These are phyloP conservation scores for Lamellibrachia luymesi DNA, from an alignment of 1,140 invertebrate genomes.

Conservation along the genomic window DNA sequence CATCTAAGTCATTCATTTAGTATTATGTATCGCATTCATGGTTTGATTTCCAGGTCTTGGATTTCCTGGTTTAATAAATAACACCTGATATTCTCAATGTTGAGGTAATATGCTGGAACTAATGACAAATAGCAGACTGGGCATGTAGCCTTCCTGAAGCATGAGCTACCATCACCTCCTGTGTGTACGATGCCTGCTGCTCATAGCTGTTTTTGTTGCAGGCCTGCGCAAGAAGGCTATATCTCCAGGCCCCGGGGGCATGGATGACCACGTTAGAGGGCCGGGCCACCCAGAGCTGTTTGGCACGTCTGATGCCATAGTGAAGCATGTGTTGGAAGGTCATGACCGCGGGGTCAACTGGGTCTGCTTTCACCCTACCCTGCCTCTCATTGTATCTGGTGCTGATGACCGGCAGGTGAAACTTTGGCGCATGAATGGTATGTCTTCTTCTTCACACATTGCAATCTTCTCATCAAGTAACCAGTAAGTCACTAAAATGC, in stretches of 20 bases:
- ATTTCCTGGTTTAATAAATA: neutral
- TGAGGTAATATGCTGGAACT: neutral
- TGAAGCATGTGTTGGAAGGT: slow-evolving; percentile 96
- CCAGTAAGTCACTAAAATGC: too few species aligned
- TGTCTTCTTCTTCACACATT: slow-evolving; percentile 39
- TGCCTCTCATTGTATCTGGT: slow-evolving; percentile 94
- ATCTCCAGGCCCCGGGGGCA: slow-evolving; percentile 84
- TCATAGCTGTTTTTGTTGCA: slow-evolving; percentile 18
- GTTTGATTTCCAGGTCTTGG: neutral
- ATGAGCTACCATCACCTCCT: neutral
- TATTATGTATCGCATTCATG: neutral
- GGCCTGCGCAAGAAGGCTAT: slow-evolving; percentile 96
- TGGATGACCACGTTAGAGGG: slow-evolving; percentile 84
- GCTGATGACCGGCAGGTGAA: slow-evolving; percentile 98
- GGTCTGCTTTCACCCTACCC: slow-evolving; percentile 92
- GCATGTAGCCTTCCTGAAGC: neutral
- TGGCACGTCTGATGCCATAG: slow-evolving; percentile 93
- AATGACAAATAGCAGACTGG: too few species aligned
- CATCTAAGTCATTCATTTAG: neutral
- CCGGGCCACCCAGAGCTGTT: slow-evolving; percentile 90
- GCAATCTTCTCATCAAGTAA: too few species aligned
- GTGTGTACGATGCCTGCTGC: neutral
- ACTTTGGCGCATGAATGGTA: slow-evolving; percentile 98
- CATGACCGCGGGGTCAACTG: slow-evolving; percentile 87
- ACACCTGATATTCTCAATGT: neutral